Conservation (phyloP, 1,140 invertebrate species). For the Chelonus insularis region DNA sequence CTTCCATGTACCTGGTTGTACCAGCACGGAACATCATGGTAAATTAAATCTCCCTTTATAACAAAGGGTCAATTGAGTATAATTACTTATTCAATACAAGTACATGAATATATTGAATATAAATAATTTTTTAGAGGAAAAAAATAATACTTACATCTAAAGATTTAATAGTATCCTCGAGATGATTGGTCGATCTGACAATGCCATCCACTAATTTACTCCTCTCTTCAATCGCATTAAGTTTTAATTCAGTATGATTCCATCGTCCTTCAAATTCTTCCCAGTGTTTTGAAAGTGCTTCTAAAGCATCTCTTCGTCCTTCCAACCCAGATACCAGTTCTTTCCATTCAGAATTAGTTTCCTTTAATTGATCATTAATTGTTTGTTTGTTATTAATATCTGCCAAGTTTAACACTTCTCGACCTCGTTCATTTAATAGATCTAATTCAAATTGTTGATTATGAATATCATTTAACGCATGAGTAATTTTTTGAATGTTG, state of each 20-base stretch:
- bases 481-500: conserved; percentile 78
- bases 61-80: too few relatives aligned
- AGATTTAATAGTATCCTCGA: conserved; percentile 70
- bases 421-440: conserved; percentile 68
- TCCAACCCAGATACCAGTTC: conserved; percentile 72
- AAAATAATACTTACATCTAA: conserved; percentile 65
- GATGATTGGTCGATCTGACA: conserved; percentile 72
- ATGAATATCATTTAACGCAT: conserved; percentile 76
- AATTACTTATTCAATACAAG: not conserved
- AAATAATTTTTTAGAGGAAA: not conserved
- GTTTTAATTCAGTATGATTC: conserved; percentile 65
- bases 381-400: conserved; percentile 65
- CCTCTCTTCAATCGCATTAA: conserved; percentile 70
- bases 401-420: conserved; percentile 67
- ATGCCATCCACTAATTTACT: conserved; percentile 73
- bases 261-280: conserved; percentile 74
- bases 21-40: not conserved
- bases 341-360: conserved; percentile 75
- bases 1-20: too few relatives aligned
- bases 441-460: conserved; percentile 67
- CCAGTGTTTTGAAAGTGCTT: conserved; percentile 74
- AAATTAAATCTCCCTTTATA: not conserved
- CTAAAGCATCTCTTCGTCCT: conserved; percentile 65
- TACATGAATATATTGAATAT: conserved; percentile 21
- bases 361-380: conserved; percentile 66